Conservation (phyloP, 1,140 invertebrate species). For the Listronotus bonariensis region DNA sequence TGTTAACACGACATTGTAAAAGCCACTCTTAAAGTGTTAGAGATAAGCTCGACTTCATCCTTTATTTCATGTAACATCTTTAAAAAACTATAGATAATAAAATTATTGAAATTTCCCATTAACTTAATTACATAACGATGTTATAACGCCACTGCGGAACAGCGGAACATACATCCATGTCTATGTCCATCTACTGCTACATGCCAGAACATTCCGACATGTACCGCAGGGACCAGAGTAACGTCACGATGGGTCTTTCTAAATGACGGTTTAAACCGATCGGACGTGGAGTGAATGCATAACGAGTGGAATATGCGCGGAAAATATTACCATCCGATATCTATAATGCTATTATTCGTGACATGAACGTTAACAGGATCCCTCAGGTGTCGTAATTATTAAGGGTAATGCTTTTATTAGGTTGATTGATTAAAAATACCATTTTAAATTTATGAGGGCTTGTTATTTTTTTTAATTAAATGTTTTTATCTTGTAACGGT, state of each 20-base stretch:
- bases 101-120: no score
- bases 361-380: constrained; percentile 31
- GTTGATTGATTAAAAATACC: neutral
- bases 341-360: constrained; percentile 35
- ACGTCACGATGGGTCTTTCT: constrained; percentile 14
- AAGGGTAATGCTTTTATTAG: constrained; percentile 21
- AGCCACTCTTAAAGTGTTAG: no score
- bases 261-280: constrained; percentile 34
- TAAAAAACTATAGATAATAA: no score
- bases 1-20: no score
- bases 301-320: constrained; percentile 21
- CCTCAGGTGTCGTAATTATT: constrained; percentile 30
- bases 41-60: no score
- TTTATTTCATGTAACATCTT: no score
- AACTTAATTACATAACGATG: no score
- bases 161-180: neutral
- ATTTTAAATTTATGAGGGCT: neutral
- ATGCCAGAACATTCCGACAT: constrained; percentile 28
- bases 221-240: constrained; percentile 16
- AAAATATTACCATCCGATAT: constrained; percentile 35
- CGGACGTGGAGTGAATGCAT: constrained; percentile 31
- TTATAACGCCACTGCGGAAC: neutral
- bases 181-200: neutral
- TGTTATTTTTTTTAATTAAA: no score
- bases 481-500: no score